Percentiles rank a stretch among this genome's conserved stretches.
These are phyloP conservation scores for Dione vanillae DNA, from an alignment of 2,888 invertebrate genomes.

Conservation along the genomic window DNA sequence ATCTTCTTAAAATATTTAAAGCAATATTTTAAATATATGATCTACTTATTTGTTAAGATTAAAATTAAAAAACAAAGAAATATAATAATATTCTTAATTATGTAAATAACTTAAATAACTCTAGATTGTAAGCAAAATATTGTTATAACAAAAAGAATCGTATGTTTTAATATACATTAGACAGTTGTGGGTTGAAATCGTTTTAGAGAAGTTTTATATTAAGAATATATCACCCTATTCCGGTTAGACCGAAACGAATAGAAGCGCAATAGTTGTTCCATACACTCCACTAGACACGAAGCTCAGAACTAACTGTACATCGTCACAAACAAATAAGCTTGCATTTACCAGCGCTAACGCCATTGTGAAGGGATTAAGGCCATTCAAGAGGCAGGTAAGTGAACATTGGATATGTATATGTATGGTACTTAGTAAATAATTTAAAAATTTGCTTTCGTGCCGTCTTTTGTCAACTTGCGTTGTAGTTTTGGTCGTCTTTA, in stretches of 20 bases:
- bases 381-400: constrained; percentile 75
- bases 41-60: too few species aligned
- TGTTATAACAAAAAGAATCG: too few species aligned
- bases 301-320: constrained; percentile 71
- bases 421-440: constrained; percentile 56
- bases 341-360: constrained; percentile 66
- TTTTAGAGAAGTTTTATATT: not conserved
- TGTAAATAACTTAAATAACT: not conserved
- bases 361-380: constrained; percentile 72
- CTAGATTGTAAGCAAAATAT: too few species aligned
- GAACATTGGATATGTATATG: constrained; percentile 58
- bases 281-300: constrained; percentile 63
- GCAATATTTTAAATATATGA: not conserved
- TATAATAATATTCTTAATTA: too few species aligned
- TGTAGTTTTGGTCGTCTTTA: not conserved
- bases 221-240: not conserved
- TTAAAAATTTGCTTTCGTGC: constrained; percentile 61
- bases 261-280: constrained; percentile 45
- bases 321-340: constrained; percentile 70
- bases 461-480: not conserved
- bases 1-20: not conserved
- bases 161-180: too few species aligned
- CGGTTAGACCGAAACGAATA: not conserved
- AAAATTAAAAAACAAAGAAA: too few species aligned
- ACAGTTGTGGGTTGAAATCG: too few species aligned